Conservation (phyloP, 1,140 invertebrate species). For the Samia ricini region DNA sequence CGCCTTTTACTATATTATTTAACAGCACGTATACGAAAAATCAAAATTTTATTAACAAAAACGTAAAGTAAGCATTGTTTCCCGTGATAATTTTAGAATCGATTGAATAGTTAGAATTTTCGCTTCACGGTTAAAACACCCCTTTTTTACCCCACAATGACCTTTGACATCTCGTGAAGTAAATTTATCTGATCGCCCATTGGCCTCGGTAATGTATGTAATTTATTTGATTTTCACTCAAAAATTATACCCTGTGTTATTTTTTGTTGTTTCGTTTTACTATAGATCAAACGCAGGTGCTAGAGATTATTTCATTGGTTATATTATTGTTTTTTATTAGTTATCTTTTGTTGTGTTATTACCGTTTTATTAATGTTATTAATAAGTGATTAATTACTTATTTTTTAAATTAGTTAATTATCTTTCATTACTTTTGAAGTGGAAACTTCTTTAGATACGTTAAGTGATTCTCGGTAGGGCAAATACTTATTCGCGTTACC, state of each 20-base stretch:
- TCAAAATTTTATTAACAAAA: background rate
- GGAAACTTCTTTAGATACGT: no score
- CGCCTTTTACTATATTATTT: no score
- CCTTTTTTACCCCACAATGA: constrained; percentile 39
- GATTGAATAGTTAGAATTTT: background rate
- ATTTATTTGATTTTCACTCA: constrained; percentile 23
- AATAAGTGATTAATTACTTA: no score
- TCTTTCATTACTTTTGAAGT: no score
- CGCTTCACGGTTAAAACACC: background rate
- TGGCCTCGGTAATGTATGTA: constrained; percentile 19
- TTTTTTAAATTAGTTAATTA: no score
- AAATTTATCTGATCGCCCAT: constrained; percentile 34
- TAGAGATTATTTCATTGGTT: background rate
- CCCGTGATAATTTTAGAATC: background rate
- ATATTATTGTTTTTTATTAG: constrained; percentile 1
- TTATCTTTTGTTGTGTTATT: background rate
- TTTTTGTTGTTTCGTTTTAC: constrained; percentile 47
- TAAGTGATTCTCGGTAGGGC: no score
- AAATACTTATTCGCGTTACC: no score
- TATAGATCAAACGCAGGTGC: constrained; percentile 49
- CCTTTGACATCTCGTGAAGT: constrained; percentile 45
- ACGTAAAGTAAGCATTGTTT: background rate
- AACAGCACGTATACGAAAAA: background rate
- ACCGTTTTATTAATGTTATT: background rate
- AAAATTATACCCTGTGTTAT: constrained; percentile 21